Evolutionary conservation across 2,113 vertebrate species (phyloP).

Genomic region (Petaurus breviceps): DNA sequence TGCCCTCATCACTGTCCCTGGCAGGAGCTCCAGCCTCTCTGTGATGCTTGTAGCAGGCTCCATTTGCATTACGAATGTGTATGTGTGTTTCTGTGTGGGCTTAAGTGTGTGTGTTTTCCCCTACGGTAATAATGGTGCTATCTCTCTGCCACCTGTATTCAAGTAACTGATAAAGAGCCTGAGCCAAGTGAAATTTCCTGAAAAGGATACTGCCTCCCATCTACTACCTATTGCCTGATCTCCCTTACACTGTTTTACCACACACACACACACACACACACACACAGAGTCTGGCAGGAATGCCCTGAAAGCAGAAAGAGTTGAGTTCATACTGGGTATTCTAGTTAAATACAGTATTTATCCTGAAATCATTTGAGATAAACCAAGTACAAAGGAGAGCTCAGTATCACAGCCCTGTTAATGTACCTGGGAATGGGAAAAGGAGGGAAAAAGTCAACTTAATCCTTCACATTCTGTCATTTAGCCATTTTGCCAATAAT

Average conservation of each 20-base stretch:
- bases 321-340: slow-evolving; percentile 22
- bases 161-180: background rate
- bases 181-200: slow-evolving; percentile 7
- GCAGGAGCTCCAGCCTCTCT: background rate
- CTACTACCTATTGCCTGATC: background rate
- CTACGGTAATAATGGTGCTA: background rate
- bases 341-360: slow-evolving; percentile 13
- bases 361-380: slow-evolving; percentile 2
- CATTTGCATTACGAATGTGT: background rate
- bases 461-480: background rate
- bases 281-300: background rate
- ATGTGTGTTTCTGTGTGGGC: background rate
- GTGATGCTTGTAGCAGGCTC: background rate
- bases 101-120: background rate
- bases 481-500: slow-evolving; percentile 57
- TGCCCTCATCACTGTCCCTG: background rate
- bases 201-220: background rate
- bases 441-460: background rate
- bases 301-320: slow-evolving; percentile 42
- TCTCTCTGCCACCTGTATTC: background rate
- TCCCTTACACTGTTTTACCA: no score
- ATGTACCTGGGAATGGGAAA: background rate
- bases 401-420: background rate
- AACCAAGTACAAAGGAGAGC: background rate
- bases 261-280: background rate